A percentile compares a stretch with the other conserved stretches of the same genome.
Evolutionary conservation across 1,140 invertebrate genomes (phyloP).

Genomic region (Caenorhabditis brenneri): DNA sequence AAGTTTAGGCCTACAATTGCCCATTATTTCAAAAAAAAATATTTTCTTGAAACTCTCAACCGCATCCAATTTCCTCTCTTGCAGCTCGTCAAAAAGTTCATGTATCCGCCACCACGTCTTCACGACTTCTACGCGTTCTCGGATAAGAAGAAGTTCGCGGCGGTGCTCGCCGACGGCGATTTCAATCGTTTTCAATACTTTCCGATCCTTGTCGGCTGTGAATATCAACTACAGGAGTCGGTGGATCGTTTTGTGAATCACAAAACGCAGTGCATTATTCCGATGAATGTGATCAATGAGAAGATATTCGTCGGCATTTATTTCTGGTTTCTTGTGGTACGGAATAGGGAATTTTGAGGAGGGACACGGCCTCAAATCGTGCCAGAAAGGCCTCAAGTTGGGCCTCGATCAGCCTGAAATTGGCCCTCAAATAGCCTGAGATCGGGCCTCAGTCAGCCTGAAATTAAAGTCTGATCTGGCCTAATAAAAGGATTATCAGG

Average conservation of each 20-base stretch:
- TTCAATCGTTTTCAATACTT: slow-evolving; percentile 20
- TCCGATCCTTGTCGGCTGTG: slow-evolving; percentile 29
- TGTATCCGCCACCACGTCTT: not conserved
- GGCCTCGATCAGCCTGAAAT: too few species aligned
- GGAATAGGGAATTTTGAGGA: not conserved
- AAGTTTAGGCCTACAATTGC: too few species aligned
- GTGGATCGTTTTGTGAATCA: slow-evolving; percentile 9
- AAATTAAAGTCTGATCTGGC: too few species aligned
- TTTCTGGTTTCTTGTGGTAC: slow-evolving; percentile 16
- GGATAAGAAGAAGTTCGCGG: slow-evolving; percentile 6
- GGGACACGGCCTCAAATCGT: too few species aligned
- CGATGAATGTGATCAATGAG: slow-evolving; percentile 37
- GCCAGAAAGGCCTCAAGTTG: too few species aligned
- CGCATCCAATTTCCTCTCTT: not conserved
- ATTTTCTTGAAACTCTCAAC: not conserved
- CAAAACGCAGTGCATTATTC: slow-evolving; percentile 25
- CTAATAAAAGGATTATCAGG: too few species aligned
- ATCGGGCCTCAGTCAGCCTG: too few species aligned
- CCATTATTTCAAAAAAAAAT: too few species aligned
- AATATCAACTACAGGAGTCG: slow-evolving; percentile 24
- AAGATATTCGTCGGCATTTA: slow-evolving; percentile 16
- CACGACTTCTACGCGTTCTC: not conserved
- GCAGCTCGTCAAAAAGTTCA: slow-evolving; percentile 7
- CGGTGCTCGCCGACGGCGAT: not conserved
- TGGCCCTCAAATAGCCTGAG: too few species aligned